A percentile compares a stretch with the other conserved stretches of the same genome.
Evolutionary conservation across 2,113 vertebrate genomes (phyloP).

Genomic region (crab-eating macaque (Macaca fascicularis)): T2T-MFA8v1.1 NC_088386.1:83442501-83443000

Average conservation of each 20-base stretch:
- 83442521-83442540: background rate
- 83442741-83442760: background rate
- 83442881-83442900: background rate
- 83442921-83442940: background rate
- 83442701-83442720: background rate
- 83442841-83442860: background rate
- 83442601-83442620: background rate
- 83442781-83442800: background rate
- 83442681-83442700: background rate
- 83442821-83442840: background rate
- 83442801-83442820: background rate
- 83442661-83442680: background rate
- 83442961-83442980: background rate
- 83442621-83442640: background rate
- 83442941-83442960: background rate
- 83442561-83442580: background rate
- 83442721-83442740: background rate
- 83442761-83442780: background rate
- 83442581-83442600: background rate
- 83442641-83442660: background rate
- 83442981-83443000: background rate
- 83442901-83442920: background rate
- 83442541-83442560: background rate
- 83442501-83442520: background rate
- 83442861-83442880: background rate